Percentiles rank a stretch among this genome's conserved stretches.
phyloP scores from a whole-genome alignment of 2,113 vertebrate species.

The Oncorhynchus masou region DNA sequence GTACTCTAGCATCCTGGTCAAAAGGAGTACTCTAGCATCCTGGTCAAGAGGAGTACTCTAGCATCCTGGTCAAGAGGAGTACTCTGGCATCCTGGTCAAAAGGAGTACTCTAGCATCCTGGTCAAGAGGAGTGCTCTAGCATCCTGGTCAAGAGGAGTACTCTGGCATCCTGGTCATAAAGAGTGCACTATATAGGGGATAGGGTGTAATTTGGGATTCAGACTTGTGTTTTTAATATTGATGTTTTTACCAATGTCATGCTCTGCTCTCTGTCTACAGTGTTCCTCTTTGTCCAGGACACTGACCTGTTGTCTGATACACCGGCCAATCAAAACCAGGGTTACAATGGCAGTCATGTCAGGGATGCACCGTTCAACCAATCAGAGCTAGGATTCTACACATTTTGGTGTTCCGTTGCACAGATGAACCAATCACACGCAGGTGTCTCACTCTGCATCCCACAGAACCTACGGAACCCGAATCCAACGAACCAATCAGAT shows the following conservation, averaged over 20 bases:
- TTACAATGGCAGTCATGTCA: not conserved
- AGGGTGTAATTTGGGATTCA: too few relatives aligned
- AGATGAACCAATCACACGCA: slow-evolving; percentile 13
- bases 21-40: too few relatives aligned
- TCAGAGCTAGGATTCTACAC: slow-evolving; percentile 20
- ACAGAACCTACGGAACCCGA: slow-evolving; percentile 16
- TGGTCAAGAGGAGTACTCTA: too few relatives aligned
- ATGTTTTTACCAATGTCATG: slow-evolving; percentile 26
- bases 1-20: too few relatives aligned
- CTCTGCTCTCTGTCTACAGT: slow-evolving; percentile 39
- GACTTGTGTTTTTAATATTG: not conserved
- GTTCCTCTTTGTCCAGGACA: slow-evolving; percentile 22
- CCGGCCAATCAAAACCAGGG: slow-evolving; percentile 30
- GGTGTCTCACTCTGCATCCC: not conserved
- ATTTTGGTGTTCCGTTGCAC: slow-evolving; percentile 2
- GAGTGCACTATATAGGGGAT: too few relatives aligned
- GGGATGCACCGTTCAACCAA: not conserved
- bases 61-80: too few relatives aligned
- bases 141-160: too few relatives aligned
- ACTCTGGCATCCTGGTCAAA: too few relatives aligned
- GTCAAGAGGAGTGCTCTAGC: too few relatives aligned
- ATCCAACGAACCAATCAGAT: slow-evolving; percentile 10
- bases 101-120: too few relatives aligned
- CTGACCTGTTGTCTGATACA: slow-evolving; percentile 24
- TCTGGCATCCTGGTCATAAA: too few relatives aligned